Evolutionary conservation across 2,113 vertebrate species (phyloP).

Genomic region (Sinocyclocheilus maitianheensis): DNA sequence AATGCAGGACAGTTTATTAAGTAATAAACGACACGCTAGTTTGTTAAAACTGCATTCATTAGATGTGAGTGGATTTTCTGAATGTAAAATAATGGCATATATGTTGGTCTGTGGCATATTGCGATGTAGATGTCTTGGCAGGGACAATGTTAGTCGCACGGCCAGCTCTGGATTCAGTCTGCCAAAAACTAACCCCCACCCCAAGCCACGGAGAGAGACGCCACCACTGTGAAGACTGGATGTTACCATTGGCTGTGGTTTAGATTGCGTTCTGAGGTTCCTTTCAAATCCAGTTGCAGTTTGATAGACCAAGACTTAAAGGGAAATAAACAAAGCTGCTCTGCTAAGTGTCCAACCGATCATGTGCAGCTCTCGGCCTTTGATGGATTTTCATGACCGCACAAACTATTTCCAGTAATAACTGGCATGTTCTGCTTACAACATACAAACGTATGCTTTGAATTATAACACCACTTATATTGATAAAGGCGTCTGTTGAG

Average conservation of each 20-base stretch:
- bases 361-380: neutral
- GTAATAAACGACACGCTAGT: neutral
- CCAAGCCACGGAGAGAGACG: neutral
- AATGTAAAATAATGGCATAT: neutral
- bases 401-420: conserved; percentile 41
- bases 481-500: neutral
- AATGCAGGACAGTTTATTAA: neutral
- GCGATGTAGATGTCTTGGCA: conserved; percentile 12
- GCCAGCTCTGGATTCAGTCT: conserved; percentile 8
- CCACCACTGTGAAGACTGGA: conserved; percentile 19
- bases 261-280: conserved; percentile 9
- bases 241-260: conserved; percentile 36
- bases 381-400: conserved; percentile 4
- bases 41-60: neutral
- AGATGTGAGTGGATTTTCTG: neutral
- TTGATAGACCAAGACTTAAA: conserved; percentile 33
- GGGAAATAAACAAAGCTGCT: conserved; percentile 37
- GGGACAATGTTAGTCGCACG: neutral
- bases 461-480: neutral
- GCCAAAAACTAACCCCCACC: neutral
- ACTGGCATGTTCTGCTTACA: neutral
- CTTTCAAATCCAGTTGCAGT: conserved; percentile 40
- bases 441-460: neutral
- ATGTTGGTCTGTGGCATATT: neutral
- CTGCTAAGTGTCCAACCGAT: conserved; percentile 37